These are phyloP conservation scores for Motacilla tschutschensis DNA, from an alignment of 2,113 vertebrate species.

Conservation along the genomic window DNA sequence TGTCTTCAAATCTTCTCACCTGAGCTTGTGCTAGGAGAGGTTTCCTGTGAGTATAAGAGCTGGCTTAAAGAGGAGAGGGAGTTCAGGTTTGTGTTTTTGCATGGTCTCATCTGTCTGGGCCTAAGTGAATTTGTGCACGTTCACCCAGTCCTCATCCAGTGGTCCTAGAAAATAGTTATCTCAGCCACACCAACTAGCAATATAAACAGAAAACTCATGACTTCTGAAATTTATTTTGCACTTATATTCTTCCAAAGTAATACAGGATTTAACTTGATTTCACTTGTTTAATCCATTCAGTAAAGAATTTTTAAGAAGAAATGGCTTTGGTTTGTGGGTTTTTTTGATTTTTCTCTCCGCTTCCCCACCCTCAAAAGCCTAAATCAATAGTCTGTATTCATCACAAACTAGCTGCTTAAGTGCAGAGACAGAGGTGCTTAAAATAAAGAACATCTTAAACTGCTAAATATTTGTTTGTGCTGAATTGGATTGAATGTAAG, in stretches of 20 bases:
- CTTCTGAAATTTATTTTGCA: background rate
- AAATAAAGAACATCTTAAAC: background rate
- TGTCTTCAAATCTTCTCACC: background rate
- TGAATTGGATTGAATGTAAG: background rate
- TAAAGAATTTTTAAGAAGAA: background rate
- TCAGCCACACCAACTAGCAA: background rate
- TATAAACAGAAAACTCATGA: background rate
- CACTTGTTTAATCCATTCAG: background rate
- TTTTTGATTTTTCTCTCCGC: background rate
- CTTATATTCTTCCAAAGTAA: background rate
- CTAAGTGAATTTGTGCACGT: accelerated
- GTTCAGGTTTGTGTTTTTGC: background rate
- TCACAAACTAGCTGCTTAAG: background rate
- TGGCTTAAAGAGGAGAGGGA: background rate
- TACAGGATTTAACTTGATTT: background rate
- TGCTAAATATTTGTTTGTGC: slow-evolving; percentile 1
- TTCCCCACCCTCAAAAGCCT: background rate
- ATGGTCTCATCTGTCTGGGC: background rate
- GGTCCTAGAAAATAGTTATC: background rate
- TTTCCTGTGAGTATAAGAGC: background rate
- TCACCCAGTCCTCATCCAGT: background rate
- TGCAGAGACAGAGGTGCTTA: background rate
- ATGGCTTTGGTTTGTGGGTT: accelerated
- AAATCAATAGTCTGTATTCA: background rate
- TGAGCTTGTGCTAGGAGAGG: background rate